Evolutionary conservation across 2,888 invertebrate species (phyloP), one percentile per base, ranked within the genome.

Genomic region (Acanthosepion pharaonis): DNA sequence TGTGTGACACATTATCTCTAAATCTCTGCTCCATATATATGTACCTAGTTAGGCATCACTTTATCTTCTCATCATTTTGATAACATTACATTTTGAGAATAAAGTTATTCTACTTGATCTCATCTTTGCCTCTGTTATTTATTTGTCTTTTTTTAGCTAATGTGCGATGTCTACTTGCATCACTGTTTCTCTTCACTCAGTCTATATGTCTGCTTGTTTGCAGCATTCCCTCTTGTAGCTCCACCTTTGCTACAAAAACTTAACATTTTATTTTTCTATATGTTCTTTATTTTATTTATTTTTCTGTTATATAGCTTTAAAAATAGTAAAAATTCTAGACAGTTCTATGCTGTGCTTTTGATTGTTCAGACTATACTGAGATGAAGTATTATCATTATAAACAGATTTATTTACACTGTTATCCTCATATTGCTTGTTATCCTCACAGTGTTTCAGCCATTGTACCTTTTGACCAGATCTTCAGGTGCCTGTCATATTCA

Each of bases 11-110:
- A 78, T 78, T 78, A 78, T 78, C 78, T 78, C 78, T 33, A 78
- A 78, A 33, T n/a, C 78, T 78, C 78, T 78, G 33, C 78, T n/a
- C 78, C 15, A 78, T 15, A 78, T 78, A 78, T 78, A 78, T 78
- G 78, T 78, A 78, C 78, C n/a, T 78, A 78, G 78, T 78, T 78
- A 78, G 78, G 78, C 33, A 78, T 78, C 78, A 78, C 78, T 15
- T 78, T 78, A 78, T 78, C 78, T 33, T 78, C 78, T 78, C 78
- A 78, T 78, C 78, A 78, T 78, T 78, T 78, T 78, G 78, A 78
- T 78, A 78, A 78, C 78, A 78, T 78, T 78, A 78, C 78, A 78
- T n/a, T 78, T 78, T 78, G n/a, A 78, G 78, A 78, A 78, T 78
- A 78, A 78, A 33, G 78, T 78, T 78, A 78, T 78, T 33, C 33